Percentiles rank a stretch among this genome's conserved stretches.
Evolutionary conservation across 2,113 vertebrate genomes (phyloP).

Genomic region (Dromiciops gliroides): DNA sequence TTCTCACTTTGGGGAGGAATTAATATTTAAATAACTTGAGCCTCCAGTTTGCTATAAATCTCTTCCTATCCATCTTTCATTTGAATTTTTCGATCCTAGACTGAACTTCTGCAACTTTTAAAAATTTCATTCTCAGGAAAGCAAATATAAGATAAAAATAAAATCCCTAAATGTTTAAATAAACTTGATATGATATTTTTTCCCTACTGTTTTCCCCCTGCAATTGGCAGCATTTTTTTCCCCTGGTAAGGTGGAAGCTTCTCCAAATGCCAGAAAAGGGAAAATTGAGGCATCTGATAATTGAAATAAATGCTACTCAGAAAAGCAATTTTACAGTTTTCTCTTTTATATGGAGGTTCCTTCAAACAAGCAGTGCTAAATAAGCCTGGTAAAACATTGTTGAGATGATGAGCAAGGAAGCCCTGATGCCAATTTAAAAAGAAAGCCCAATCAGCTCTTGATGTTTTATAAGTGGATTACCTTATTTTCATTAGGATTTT

Average conservation of each 20-base stretch:
- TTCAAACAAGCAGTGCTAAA: not conserved
- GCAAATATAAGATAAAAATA: not conserved
- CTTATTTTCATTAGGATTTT: not conserved
- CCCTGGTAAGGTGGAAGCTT: not conserved
- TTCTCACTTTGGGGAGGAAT: conserved; percentile 50
- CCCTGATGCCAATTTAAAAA: not conserved
- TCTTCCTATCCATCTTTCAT: not conserved
- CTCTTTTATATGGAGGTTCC: not conserved
- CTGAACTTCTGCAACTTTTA: not conserved
- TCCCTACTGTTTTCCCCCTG: not conserved
- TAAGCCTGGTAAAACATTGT: not conserved
- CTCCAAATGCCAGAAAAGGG: not conserved
- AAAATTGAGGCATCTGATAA: not conserved
- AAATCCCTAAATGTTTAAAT: conserved; percentile 60
- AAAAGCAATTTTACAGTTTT: not conserved
- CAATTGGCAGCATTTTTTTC: not conserved
- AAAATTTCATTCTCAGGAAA: conserved; percentile 45
- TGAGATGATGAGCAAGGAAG: not conserved
- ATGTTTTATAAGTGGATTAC: not conserved
- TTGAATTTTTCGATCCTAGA: not conserved
- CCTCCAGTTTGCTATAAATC: not conserved
- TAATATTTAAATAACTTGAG: conserved; percentile 51
- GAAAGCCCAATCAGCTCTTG: not conserved
- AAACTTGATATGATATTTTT: conserved; percentile 56
- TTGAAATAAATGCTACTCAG: not conserved